Evolutionary conservation across 2,113 vertebrate species (phyloP), one percentile per base, ranked within the genome.

Genomic region (Eonycteris spelaea): DNA sequence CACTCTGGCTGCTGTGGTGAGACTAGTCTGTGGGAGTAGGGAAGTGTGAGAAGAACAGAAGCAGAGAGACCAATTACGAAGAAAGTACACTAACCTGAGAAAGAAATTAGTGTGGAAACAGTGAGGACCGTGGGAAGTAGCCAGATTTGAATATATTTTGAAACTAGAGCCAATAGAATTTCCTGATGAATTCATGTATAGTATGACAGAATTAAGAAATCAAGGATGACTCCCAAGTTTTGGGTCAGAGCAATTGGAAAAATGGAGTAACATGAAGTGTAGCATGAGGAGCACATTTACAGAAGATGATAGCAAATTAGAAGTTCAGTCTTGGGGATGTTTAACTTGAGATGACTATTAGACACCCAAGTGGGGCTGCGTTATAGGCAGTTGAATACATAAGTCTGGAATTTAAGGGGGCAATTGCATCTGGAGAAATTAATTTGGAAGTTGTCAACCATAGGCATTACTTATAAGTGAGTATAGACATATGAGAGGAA

Each of bases 371-470:
- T 26, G 7, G 18, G 19, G 10, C 15, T 26, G 6, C 0, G 24
- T 30, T 55, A 7, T 71, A 85, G 65, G 26, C 67, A 53, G 26
- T 6, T 63, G 15, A 16, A 53, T 74, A 48, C 38, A 15, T 7
- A 15, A 74, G 35, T 78, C 40, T 75, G 16, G 48, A 95, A 70
- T 89, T 87, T 38, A 90, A 92, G 6, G 11, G 1, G 8, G 24
- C 3, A 7, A 9, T 24, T 85, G 18, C 8, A 88, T 15, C 63
- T 48, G 67, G 45, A 95, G 16, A 90, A 85, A 80, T 91, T 96
- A 90, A 94, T 61, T 95, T 71, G 55, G 45, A 93, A 92, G 65
- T 30, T 90, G 75, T 95, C 77, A 90, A 80, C 59, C 48, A 13
- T 19, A 92, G 45, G 8, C n/a, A 89, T 92, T 95, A 67, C 65